Evolutionary conservation across 2,797 vertebrate species (phyloP).

Genomic region (Enteromius paludinosus): DNA sequence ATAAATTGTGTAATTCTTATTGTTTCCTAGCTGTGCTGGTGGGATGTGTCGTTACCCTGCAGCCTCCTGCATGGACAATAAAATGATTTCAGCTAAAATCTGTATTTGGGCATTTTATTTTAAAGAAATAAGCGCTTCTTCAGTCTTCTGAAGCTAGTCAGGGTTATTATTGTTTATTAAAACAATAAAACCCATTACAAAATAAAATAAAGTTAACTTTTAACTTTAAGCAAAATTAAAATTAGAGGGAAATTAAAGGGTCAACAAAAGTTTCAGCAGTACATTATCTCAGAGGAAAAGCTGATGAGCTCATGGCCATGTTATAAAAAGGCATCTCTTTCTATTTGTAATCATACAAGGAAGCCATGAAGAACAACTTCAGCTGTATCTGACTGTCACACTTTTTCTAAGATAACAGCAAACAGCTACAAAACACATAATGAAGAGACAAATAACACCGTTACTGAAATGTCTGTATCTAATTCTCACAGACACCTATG

Average conservation of each 20-base stretch:
- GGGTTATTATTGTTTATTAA: neutral
- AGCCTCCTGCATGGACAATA: neutral
- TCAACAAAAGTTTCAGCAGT: neutral
- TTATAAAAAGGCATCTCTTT: conserved; percentile 44
- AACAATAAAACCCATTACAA: neutral
- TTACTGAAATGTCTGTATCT: neutral
- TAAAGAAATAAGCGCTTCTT: neutral
- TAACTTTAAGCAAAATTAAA: neutral
- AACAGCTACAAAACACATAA: conserved; percentile 23
- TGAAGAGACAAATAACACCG: neutral
- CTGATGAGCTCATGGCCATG: conserved; percentile 39
- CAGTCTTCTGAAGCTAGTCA: neutral
- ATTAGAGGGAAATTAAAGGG: neutral
- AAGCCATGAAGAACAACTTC: neutral
- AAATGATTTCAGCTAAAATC: neutral
- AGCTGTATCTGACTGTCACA: neutral
- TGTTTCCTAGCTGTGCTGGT: neutral
- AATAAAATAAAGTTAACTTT: neutral
- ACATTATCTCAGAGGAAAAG: neutral
- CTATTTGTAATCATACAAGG: conserved; percentile 50
- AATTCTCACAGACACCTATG: neutral
- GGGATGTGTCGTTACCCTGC: neutral
- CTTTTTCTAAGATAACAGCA: conserved; percentile 17
- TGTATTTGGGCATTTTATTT: neutral
- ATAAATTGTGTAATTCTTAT: neutral